A percentile compares a stretch with the other conserved stretches of the same genome.
Evolutionary conservation across 2,113 vertebrate species (phyloP).

Genomic region (Neomonachus schauinslandi): DNA sequence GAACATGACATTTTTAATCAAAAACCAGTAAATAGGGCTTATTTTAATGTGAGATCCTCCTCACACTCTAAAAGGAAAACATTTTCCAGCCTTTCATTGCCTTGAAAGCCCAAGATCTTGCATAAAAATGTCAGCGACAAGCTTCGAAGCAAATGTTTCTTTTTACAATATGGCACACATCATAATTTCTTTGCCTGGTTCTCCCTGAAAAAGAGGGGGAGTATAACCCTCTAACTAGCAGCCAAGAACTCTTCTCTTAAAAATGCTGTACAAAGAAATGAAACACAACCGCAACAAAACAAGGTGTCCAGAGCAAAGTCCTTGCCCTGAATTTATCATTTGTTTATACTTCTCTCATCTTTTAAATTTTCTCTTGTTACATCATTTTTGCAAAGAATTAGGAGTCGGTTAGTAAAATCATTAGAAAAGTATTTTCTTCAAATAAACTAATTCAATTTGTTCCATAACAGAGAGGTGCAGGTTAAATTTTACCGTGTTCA

Average conservation of each 20-base stretch:
- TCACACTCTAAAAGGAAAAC: slow-evolving; percentile 61
- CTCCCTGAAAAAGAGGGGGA: slow-evolving; percentile 32
- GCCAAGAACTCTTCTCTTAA: slow-evolving; percentile 54
- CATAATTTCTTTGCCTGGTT: slow-evolving; percentile 66
- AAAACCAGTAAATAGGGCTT: background rate
- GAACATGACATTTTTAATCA: background rate
- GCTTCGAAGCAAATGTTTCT: slow-evolving; percentile 76
- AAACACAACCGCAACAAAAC: slow-evolving; percentile 56
- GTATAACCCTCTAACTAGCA: slow-evolving; percentile 35
- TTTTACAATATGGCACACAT: slow-evolving; percentile 75
- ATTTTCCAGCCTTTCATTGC: slow-evolving; percentile 54
- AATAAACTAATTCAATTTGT: slow-evolving; percentile 53
- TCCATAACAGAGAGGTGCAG: background rate
- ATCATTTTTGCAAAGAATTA: slow-evolving; percentile 2
- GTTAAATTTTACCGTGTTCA: background rate
- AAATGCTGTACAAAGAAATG: slow-evolving; percentile 66
- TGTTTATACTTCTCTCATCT: slow-evolving; percentile 59
- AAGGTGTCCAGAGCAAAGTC: slow-evolving; percentile 61
- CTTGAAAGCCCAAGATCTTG: slow-evolving; percentile 57
- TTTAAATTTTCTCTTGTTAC: slow-evolving; percentile 55
- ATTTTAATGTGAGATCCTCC: slow-evolving; percentile 49
- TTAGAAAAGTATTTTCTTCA: slow-evolving; percentile 20
- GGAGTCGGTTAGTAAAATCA: slow-evolving; percentile 14
- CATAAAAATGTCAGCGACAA: slow-evolving; percentile 71
- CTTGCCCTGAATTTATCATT: slow-evolving; percentile 65